Percentiles rank a stretch among this genome's conserved stretches.
phyloP scores from a whole-genome alignment of 1,140 invertebrate genomes.

The Drosophila parvula region DNA sequence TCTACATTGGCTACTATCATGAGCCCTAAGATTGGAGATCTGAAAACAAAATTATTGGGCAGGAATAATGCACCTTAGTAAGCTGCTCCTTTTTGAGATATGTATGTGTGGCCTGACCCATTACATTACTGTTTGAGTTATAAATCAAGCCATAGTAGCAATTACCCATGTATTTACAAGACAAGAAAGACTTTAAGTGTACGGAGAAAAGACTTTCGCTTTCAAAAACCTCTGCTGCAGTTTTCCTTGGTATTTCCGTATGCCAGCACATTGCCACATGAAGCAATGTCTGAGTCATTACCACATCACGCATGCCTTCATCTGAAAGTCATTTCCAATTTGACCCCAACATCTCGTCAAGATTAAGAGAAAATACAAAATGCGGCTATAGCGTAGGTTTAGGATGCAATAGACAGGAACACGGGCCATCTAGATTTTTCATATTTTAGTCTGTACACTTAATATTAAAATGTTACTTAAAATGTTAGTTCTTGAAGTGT shows the following conservation, averaged over 20 bases:
- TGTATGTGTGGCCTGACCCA: no score
- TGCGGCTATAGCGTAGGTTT: neutral
- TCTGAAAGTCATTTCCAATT: constrained; percentile 15
- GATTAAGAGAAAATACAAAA: neutral
- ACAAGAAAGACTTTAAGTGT: constrained; percentile 8
- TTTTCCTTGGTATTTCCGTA: constrained; percentile 20
- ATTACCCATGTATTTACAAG: constrained; percentile 12
- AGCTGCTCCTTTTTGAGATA: neutral
- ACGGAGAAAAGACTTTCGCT: constrained; percentile 33
- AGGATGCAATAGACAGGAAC: no score
- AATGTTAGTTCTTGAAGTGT: neutral
- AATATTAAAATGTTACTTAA: neutral
- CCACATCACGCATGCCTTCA: constrained; percentile 17
- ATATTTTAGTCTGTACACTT: neutral
- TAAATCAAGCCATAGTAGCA: constrained; percentile 18
- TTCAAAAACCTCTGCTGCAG: constrained; percentile 19
- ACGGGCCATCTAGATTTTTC: neutral
- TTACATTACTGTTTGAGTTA: constrained; percentile 1
- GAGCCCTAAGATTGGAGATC: neutral
- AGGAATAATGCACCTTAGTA: neutral
- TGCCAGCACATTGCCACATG: neutral
- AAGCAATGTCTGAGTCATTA: constrained; percentile 18
- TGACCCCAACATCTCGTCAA: neutral
- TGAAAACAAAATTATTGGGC: neutral
- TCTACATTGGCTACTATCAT: no score